phyloP scores from a whole-genome alignment of 2,113 vertebrate species.

The Opisthocomus hoazin region DNA sequence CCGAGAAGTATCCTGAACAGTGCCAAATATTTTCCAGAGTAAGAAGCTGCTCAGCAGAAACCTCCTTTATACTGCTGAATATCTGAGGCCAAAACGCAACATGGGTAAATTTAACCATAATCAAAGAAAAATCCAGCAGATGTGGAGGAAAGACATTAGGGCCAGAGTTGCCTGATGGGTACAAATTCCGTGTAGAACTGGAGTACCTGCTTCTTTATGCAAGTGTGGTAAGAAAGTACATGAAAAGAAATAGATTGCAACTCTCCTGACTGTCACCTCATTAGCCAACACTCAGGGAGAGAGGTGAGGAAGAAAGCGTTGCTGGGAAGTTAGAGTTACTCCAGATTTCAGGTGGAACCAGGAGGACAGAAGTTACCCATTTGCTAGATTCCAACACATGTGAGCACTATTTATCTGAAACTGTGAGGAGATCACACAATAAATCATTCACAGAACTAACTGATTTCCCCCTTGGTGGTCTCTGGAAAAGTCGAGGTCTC shows the following conservation, averaged over 20 bases:
- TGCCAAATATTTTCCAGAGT: slow-evolving; percentile 25
- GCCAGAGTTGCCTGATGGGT: not conserved
- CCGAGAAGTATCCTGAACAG: not conserved
- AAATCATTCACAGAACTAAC: not conserved
- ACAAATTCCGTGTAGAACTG: not conserved
- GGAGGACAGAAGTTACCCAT: not conserved
- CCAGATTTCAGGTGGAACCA: not conserved
- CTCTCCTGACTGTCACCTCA: not conserved
- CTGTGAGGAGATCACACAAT: not conserved
- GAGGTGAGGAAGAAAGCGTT: not conserved
- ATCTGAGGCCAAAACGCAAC: not conserved
- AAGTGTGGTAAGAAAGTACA: not conserved
- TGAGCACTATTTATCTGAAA: not conserved
- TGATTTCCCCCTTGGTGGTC: not conserved
- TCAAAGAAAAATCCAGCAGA: not conserved
- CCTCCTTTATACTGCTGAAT: not conserved
- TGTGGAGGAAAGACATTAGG: not conserved
- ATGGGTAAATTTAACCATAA: not conserved
- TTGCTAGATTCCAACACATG: not conserved
- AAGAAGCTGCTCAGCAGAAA: slow-evolving; percentile 6
- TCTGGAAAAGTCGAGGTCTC: not conserved
- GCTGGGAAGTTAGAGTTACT: not conserved
- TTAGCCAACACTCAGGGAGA: not conserved
- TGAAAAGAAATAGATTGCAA: not conserved
- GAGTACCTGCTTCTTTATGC: not conserved